Evolutionary conservation across 1,140 invertebrate genomes (phyloP), one percentile per base, ranked within the genome.

Genomic region (Habropoda laboriosa): DNA sequence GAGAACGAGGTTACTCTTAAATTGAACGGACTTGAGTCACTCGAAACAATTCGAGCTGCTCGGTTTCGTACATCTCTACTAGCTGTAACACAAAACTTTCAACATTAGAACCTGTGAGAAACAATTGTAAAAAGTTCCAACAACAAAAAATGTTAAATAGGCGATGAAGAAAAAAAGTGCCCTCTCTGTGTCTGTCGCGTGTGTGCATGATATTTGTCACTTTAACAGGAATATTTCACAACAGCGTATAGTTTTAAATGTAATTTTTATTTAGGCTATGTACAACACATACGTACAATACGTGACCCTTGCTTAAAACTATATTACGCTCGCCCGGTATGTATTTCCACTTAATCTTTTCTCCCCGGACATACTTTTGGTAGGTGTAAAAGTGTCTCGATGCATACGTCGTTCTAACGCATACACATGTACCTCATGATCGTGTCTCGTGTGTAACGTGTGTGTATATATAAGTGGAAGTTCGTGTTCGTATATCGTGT

Each of bases 261-360:
- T 92, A 90, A 91, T 92, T 92, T 92, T 93, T 93, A 93, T 93
- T 93, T 91, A 93, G 90, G 89, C 91, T 93, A 93, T 93, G 87
- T 93, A 93, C 91, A 93, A 93, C 92, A 92, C 90, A 92, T 93
- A 93, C 91, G 90, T 93, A 92, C 91, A 93, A 92, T 93, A 93
- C 91, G 90, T 92, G 89, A 93, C 89, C 89, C 89, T 92, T 90
- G 83, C 89, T 93, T 92, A 93, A 90, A 89, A 88, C 89, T 91
- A 92, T 89, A 85, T 88, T 91, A 89, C 78, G 87, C 88, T 89
- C 86, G 87, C 87, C 81, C 82, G 85, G 87, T 90, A 90, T 86
- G 87, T 86, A 80, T 86, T 87, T 88, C 83, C 86, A 90, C 84
- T 85, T 87, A 78, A 87, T 83, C 86, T 72, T 89, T 76, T 80